These are phyloP conservation scores for Microctenopoma lineatum DNA, from an alignment of 2,797 vertebrate genomes.

Conservation along the genomic window DNA sequence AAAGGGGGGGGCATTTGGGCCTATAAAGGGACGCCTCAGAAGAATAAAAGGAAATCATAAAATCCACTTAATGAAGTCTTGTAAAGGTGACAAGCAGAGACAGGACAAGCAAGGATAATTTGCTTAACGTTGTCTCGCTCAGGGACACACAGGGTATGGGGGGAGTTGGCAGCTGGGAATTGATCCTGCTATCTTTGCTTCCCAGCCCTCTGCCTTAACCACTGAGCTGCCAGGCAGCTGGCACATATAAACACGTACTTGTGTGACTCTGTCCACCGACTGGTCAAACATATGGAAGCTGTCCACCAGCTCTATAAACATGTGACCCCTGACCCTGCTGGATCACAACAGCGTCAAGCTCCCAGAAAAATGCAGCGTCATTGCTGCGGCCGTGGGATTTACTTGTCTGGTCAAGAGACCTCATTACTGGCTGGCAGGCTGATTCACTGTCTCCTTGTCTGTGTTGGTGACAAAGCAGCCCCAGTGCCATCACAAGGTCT, in stretches of 20 bases:
- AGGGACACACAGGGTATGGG: too few relatives aligned
- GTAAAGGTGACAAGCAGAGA: conserved; percentile 41
- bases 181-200: too few relatives aligned
- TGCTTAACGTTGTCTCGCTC: conserved; percentile 21
- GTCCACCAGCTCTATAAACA: conserved; percentile 42
- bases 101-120: conserved; percentile 58
- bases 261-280: conserved; percentile 23
- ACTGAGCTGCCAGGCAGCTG: conserved; percentile 9
- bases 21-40: conserved; percentile 32
- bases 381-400: conserved; percentile 48
- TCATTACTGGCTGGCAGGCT: conserved; percentile 57
- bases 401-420: conserved; percentile 32
- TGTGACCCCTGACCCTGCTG: conserved; percentile 45
- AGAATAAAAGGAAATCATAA: conserved; percentile 62
- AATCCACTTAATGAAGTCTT: conserved; percentile 55
- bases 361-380: conserved; percentile 36
- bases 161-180: too few relatives aligned
- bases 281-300: conserved; percentile 10
- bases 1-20: conserved; percentile 21
- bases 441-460: conserved; percentile 60
- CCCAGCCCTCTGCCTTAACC: too few relatives aligned
- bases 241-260: conserved; percentile 9
- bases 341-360: conserved; percentile 24
- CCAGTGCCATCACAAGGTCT: conserved; percentile 46
- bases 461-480: conserved; percentile 47